phyloP scores from a whole-genome alignment of 35 echinoderm and acorn worm genomes.

The Lytechinus pictus region DNA sequence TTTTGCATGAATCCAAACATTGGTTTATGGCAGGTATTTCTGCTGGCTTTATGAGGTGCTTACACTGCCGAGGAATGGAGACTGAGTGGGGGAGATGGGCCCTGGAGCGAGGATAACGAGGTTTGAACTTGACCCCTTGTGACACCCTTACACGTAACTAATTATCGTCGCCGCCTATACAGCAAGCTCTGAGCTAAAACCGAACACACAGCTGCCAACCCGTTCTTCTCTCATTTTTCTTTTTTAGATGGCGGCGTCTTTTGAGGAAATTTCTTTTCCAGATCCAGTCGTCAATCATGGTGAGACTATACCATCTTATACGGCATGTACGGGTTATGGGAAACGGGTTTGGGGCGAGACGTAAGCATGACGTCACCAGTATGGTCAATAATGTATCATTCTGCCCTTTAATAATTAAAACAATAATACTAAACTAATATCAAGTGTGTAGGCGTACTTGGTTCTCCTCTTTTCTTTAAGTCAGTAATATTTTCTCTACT shows the following conservation, averaged over 20 bases:
- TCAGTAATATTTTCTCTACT: no score
- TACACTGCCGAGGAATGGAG: constrained; percentile 20
- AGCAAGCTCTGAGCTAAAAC: not conserved
- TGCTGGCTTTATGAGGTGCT: constrained; percentile 45
- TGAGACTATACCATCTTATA: not conserved
- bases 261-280: constrained; percentile 19
- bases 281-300: not conserved
- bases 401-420: not conserved
- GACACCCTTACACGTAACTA: constrained; percentile 38
- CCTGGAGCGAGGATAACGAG: constrained; percentile 39
- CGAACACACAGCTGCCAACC: not conserved
- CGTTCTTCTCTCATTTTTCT: constrained; percentile 18
- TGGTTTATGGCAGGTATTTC: constrained; percentile 51
- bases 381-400: not conserved
- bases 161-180: constrained; percentile 19
- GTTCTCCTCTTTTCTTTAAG: no score
- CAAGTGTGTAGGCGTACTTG: not conserved
- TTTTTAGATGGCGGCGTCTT: not conserved
- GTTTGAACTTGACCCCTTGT: constrained; percentile 26
- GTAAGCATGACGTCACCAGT: not conserved
- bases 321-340: not conserved
- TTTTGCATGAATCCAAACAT: constrained; percentile 36
- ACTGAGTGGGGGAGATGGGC: not conserved
- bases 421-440: not conserved
- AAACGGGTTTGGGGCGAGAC: not conserved